Evolutionary conservation across 2,888 invertebrate genomes (phyloP).

Genomic region (Agriotes lineatus): DNA sequence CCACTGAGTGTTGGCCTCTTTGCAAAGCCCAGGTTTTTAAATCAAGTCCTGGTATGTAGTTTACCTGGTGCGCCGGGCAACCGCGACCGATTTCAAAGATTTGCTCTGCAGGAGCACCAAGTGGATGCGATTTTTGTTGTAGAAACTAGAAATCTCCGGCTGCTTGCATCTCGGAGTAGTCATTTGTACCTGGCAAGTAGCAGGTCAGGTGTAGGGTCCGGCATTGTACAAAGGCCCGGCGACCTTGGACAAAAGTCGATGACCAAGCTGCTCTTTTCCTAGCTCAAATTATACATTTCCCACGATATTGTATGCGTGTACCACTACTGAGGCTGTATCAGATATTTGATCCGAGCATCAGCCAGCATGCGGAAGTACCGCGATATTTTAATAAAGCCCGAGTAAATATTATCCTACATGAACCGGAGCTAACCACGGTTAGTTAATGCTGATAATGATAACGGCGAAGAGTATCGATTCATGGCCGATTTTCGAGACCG

Average conservation of each 20-base stretch:
- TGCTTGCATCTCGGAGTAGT: slow-evolving; percentile 30
- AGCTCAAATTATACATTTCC: slow-evolving; percentile 42
- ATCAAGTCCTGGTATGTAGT: slow-evolving; percentile 20
- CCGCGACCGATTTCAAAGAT: neutral
- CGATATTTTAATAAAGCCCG: slow-evolving; percentile 16
- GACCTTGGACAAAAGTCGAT: slow-evolving; percentile 50
- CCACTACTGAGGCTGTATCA: neutral
- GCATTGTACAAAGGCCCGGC: slow-evolving; percentile 49
- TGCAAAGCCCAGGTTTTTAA: too few species aligned
- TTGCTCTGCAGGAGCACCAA: slow-evolving; percentile 16
- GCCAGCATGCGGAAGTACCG: slow-evolving; percentile 34
- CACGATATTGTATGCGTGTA: slow-evolving; percentile 34
- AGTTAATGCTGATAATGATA: too few species aligned
- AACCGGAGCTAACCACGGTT: neutral
- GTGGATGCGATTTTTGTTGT: slow-evolving; percentile 35
- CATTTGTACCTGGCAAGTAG: slow-evolving; percentile 39
- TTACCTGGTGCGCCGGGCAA: slow-evolving; percentile 12
- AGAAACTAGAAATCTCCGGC: slow-evolving; percentile 39
- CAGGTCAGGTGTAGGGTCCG: slow-evolving; percentile 46
- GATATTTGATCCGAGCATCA: slow-evolving; percentile 25
- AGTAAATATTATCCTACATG: neutral
- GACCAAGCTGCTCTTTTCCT: slow-evolving; percentile 46
- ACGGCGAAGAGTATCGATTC: too few species aligned
- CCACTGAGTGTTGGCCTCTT: too few species aligned
- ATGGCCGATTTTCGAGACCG: too few species aligned